Conservation (phyloP, 92 coral and sea anemone species). For the Palythoa grandiflora region DNA sequence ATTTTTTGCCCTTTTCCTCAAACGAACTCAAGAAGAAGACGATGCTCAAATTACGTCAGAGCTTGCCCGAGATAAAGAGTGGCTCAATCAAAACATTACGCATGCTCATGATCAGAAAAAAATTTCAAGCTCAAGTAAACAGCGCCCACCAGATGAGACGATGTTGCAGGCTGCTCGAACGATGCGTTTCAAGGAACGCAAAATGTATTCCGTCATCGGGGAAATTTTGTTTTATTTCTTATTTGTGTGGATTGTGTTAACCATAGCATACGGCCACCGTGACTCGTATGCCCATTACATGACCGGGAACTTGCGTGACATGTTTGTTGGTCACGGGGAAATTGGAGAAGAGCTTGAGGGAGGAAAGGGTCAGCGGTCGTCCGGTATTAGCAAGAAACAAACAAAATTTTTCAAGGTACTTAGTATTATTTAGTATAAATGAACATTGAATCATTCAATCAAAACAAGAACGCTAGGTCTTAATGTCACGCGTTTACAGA, state of each 20-base stretch:
- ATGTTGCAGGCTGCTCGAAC: slow-evolving; percentile 82
- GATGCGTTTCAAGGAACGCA: slow-evolving; percentile 86
- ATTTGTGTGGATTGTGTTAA: slow-evolving; percentile 93
- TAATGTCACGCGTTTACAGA: not conserved
- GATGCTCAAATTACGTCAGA: slow-evolving; percentile 83
- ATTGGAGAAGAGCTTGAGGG: slow-evolving; percentile 61
- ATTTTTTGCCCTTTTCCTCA: slow-evolving; percentile 84
- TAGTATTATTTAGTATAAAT: not conserved
- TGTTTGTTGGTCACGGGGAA: slow-evolving; percentile 70
- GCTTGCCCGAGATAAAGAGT: slow-evolving; percentile 87
- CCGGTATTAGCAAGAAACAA: slow-evolving; percentile 27
- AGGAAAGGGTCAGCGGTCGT: slow-evolving; percentile 56
- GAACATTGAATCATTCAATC: not conserved
- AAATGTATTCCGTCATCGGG: slow-evolving; percentile 88
- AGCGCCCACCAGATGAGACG: slow-evolving; percentile 80
- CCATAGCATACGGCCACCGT: slow-evolving; percentile 93
- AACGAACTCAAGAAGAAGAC: slow-evolving; percentile 86
- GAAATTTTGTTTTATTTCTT: slow-evolving; percentile 85
- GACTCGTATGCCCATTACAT: slow-evolving; percentile 93
- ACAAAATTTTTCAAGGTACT: slow-evolving; percentile 68
- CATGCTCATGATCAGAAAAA: slow-evolving; percentile 59
- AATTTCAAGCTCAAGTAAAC: slow-evolving; percentile 48
- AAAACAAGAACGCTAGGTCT: too few relatives aligned
- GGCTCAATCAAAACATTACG: slow-evolving; percentile 82
- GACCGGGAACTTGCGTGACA: slow-evolving; percentile 83